phyloP scores from a whole-genome alignment of 92 coral and sea anemone species.

The Palythoa caribaeorum region DNA sequence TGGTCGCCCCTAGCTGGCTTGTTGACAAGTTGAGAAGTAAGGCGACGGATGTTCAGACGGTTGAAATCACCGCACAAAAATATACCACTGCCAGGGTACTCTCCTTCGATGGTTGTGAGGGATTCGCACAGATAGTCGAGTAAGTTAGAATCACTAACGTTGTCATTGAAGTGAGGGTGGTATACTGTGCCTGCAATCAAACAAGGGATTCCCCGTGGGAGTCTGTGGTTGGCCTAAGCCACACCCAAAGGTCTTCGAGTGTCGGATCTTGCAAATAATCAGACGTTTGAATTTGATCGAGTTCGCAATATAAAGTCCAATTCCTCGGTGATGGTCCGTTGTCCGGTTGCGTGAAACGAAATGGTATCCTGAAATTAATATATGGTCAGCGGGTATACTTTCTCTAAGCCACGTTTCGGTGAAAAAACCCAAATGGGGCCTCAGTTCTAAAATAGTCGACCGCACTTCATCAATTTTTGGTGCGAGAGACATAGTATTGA shows the following conservation, averaged over 20 bases:
- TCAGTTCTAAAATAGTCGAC: slow-evolving; percentile 45
- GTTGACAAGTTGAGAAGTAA: slow-evolving; percentile 46
- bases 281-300: slow-evolving; percentile 42
- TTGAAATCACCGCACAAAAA: slow-evolving; percentile 32
- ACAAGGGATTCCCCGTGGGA: slow-evolving; percentile 60
- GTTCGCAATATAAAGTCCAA: slow-evolving; percentile 57
- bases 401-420: slow-evolving; percentile 75
- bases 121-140: slow-evolving; percentile 43
- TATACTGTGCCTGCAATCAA: slow-evolving; percentile 44
- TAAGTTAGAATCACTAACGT: slow-evolving; percentile 29
- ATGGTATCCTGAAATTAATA: slow-evolving; percentile 56
- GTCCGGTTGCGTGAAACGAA: slow-evolving; percentile 57
- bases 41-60: slow-evolving; percentile 32
- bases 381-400: slow-evolving; percentile 44
- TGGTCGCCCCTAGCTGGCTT: slow-evolving; percentile 65
- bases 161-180: too few relatives aligned
- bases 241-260: slow-evolving; percentile 53
- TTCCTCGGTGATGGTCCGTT: slow-evolving; percentile 63
- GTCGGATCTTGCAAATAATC: slow-evolving; percentile 44
- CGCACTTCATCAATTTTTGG: too few relatives aligned
- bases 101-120: slow-evolving; percentile 46
- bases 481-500: too few relatives aligned
- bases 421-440: slow-evolving; percentile 56
- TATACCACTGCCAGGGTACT: slow-evolving; percentile 48
- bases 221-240: slow-evolving; percentile 56